Evolutionary conservation across 2,113 vertebrate species (phyloP).

Genomic region (Pelusios castaneus): DNA sequence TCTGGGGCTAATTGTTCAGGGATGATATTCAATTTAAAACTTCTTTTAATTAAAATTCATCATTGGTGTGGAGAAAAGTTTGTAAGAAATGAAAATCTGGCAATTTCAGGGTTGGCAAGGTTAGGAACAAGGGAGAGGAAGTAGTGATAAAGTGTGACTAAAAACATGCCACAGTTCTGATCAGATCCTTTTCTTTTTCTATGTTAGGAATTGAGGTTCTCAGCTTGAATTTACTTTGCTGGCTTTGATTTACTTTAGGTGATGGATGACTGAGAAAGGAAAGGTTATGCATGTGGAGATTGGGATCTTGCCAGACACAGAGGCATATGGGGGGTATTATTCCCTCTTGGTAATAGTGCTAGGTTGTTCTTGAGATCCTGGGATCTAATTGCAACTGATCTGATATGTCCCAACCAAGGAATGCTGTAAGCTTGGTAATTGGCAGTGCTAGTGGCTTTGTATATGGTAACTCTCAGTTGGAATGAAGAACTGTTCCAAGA

Average conservation of each 20-base stretch:
- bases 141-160: not conserved
- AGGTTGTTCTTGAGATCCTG: fast-evolving
- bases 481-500: not conserved
- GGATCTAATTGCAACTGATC: fast-evolving
- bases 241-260: not conserved
- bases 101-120: not conserved
- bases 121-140: not conserved
- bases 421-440: fast-evolving
- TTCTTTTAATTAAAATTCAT: not conserved
- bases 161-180: fast-evolving
- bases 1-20: not conserved
- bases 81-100: fast-evolving
- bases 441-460: fast-evolving
- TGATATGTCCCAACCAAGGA: fast-evolving
- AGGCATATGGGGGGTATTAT: fast-evolving
- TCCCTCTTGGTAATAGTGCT: not conserved
- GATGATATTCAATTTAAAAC: not conserved
- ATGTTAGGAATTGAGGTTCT: not conserved
- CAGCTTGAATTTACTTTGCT: not conserved
- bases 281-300: fast-evolving
- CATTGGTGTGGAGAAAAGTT: not conserved
- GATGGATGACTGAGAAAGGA: not conserved
- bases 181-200: not conserved
- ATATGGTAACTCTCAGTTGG: fast-evolving
- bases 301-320: fast-evolving